A percentile compares a stretch with the other conserved stretches of the same genome.
phyloP scores from a whole-genome alignment of 2,888 invertebrate species.

The Erebia palarica region DNA sequence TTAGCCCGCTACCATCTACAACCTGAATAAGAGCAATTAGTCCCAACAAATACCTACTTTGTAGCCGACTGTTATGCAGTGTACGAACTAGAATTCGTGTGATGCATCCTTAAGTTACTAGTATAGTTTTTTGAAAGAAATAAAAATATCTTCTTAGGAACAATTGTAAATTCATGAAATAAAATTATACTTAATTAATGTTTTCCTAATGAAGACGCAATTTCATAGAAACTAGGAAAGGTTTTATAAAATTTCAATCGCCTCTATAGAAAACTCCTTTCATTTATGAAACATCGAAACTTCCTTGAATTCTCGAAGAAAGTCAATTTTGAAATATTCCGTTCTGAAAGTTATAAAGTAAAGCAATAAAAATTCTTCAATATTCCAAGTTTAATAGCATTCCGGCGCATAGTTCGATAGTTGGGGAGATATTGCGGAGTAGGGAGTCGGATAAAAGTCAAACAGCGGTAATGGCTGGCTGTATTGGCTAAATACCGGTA shows the following conservation, averaged over 20 bases:
- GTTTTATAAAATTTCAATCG: constrained; percentile 4
- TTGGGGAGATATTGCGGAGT: constrained; percentile 11
- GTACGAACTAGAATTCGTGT: too few relatives aligned
- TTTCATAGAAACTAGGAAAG: background rate
- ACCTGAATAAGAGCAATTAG: too few relatives aligned
- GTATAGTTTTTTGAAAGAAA: background rate
- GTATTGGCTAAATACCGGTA: constrained; percentile 10
- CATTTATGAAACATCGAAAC: constrained; percentile 18
- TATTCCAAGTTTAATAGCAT: constrained; percentile 25
- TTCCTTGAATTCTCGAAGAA: constrained; percentile 17
- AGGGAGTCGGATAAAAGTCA: constrained; percentile 8
- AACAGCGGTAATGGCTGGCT: constrained; percentile 10
- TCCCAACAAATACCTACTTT: too few relatives aligned
- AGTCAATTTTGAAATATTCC: constrained; percentile 25
- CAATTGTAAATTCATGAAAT: background rate
- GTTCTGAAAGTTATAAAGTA: constrained; percentile 9
- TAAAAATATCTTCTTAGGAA: background rate
- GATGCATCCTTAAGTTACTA: too few relatives aligned
- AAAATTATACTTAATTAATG: background rate
- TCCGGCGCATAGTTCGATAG: constrained; percentile 18
- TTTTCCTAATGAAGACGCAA: background rate
- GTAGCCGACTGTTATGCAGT: too few relatives aligned
- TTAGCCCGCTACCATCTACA: too few relatives aligned
- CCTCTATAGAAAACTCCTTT: background rate
- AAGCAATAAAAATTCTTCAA: constrained; percentile 27